Base-by-base conservation (phyloP, 1,140 invertebrate species). In the Dinoponera quadriceps region DNA sequence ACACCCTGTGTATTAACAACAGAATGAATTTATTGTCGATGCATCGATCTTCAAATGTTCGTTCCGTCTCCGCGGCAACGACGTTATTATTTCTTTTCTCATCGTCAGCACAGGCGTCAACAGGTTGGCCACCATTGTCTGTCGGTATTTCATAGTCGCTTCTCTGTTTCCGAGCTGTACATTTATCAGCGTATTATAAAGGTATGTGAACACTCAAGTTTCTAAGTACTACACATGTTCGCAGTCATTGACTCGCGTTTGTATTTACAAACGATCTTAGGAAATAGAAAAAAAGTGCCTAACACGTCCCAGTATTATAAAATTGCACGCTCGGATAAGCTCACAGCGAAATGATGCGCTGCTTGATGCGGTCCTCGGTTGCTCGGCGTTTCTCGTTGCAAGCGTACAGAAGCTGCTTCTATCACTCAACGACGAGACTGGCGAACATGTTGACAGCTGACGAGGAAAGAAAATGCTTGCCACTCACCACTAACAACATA, bases 381-480 rank as follows among this genome's bases (percentile, higher is more conserved):
- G 44, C 73, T 18, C 85, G 68, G 44, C n/a, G 57, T 48, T 20
- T 44, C 68, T 69, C 75, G 54, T 69, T 55, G 49, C 75, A 78
- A 55, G 22, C 33, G 20, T 69, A 77, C 4, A 13, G 9, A 49
- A 78, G 54, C 18, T 77, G 48, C 16, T 54, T 68, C 29, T 55
- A 78, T 55, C 83, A 54, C 11, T 83, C 73, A n/a, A 49, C 33
- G 29, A 73, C 59, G n/a, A 87, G 80, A 25, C 18, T 72, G 13
- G n/a, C 72, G 48, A 66, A 87, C 22, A 49, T 72, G 20, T 22
- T 83, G 25, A 7, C 27, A n/a, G 20, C 54, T 9, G 73, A 22
- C 29, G 57, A 83, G 18, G n/a, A 51, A 7, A 69, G 27, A n/a
- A 87, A 87, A 72, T 66, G 78, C 4, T 11, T 73, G 5, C 9